Base-by-base conservation (phyloP, 1,140 invertebrate genomes). In the Atta colombica region DNA sequence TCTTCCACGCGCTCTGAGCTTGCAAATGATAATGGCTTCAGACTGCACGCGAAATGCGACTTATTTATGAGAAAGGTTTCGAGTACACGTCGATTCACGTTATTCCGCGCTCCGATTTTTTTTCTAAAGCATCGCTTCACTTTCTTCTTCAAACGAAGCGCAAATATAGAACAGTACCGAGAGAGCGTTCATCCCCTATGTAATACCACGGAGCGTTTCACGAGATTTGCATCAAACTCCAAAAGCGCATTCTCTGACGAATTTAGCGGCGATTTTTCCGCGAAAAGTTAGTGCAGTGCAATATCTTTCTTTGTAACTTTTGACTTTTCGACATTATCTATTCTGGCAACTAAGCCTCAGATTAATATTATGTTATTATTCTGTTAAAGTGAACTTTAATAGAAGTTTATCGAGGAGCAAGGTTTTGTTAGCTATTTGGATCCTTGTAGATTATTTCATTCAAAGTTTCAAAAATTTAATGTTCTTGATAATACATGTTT, bases 31-130 rank as follows among this genome's bases (percentile, higher is more conserved):
- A 87, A 87, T 89, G 39, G 88, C 53, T 72, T 72, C 49, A 10
- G 28, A 84, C 25, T 49, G 45, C 63, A 25, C 68, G 21, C 55
- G 68, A 51, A 58, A 85, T 61, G 51, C 77, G 81, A 89, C 69
- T 89, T 89, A 89, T 88, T 89, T 88, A 80, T 68, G 63, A 51
- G 31, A 51, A 12, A 80, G 16, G 12, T 10, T 55, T 18, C 39
- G 18, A 77, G 58, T 68, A 49, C 39, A 74, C 68, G 87, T 81
- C 87, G 65, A 88, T 87, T 63, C 51, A 3, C 49, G 16, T 39
- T 71, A 81, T 14, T 71, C n/a, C 16, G 60, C 28, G 28, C 49
- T 3, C 6, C 3, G 31, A 35, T 28, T 45, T 39, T 51, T 58
- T 69, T 12, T 45, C 25, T 45, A 12, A 61, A 60, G 51, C 58